Conservation (phyloP, 2,888 invertebrate genomes). For the Drosophila longiperda region DNA sequence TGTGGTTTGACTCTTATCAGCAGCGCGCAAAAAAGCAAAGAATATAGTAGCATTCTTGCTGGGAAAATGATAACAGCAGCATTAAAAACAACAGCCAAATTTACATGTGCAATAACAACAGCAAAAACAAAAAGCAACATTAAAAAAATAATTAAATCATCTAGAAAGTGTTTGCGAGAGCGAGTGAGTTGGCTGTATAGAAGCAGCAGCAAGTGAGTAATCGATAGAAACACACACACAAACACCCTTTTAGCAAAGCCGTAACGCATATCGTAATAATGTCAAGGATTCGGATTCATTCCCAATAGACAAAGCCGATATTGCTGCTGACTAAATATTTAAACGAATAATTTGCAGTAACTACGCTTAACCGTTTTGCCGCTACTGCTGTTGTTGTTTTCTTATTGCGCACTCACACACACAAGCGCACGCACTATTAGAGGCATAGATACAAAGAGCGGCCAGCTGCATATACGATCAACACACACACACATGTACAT, state of each 20-base stretch:
- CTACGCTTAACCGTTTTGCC: slow-evolving; percentile 29
- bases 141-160: slow-evolving; percentile 3
- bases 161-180: slow-evolving; percentile 3
- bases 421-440: slow-evolving; percentile 39
- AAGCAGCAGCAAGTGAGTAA: slow-evolving; percentile 19
- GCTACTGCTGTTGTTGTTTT: slow-evolving; percentile 35
- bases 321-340: slow-evolving; percentile 56
- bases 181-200: slow-evolving; percentile 10
- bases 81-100: slow-evolving; percentile 16
- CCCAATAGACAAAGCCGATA: slow-evolving; percentile 10
- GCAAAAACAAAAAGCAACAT: slow-evolving; percentile 7
- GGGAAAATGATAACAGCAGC: slow-evolving; percentile 42
- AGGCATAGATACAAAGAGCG: slow-evolving; percentile 15
- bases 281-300: slow-evolving; percentile 49
- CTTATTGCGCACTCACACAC: slow-evolving; percentile 63
- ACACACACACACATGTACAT: slow-evolving; percentile 11
- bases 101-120: slow-evolving; percentile 35
- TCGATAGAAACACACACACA: slow-evolving; percentile 34
- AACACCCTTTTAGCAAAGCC: slow-evolving; percentile 13
- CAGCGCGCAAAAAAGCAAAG: background rate
- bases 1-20: slow-evolving; percentile 29
- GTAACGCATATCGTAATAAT: slow-evolving; percentile 42
- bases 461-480: slow-evolving; percentile 49
- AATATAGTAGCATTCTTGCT: background rate
- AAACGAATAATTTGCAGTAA: slow-evolving; percentile 62